Evolutionary conservation across 2,888 invertebrate genomes (phyloP), one percentile per base, ranked within the genome.

Genomic region (Watsonalla cultraria): DNA sequence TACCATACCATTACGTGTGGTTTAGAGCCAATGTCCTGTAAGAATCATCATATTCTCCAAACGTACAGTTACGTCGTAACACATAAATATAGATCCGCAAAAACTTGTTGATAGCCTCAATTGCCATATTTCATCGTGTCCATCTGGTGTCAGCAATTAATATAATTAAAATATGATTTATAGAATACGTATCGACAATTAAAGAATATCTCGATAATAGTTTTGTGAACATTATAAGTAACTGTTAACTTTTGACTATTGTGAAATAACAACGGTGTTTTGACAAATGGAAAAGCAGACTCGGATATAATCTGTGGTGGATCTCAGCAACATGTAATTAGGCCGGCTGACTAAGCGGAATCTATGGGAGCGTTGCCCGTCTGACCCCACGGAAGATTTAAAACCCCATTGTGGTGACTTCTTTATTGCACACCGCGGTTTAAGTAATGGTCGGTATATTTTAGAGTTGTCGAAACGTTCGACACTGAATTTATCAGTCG

Each of bases 341-440:
- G 78, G 74, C 54, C 67, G 70, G 59, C 82, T 84, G 82, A 84
- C 82, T 78, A 76, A 78, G 82, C 82, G 69, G 63, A 78, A 82
- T 82, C 76, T 77, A 77, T 78, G 76, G 75, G 77, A 77, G 71
- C 77, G 72, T 68, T 68, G 71, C 57, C 70, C 71, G 65, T 60
- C 66, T 70, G 68, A 73, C 78, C 72, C 65, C 69, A 64, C 59
- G 52, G 60, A 61, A 71, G 73, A 80, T 80, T 78, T 78, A 80
- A 74, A 64, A 65, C 67, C 62, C 73, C 70, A 78, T 80, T 78
- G 76, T 78, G 60, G 64, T 59, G 68, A 68, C 70, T 78, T 74
- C 74, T 79, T 76, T 79, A 76, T 72, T 66, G 75, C 74, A 69
- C 70, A 68, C 72, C 62, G 68, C 65, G 68, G 65, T 65, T 74